Base-by-base conservation (phyloP, 2,888 invertebrate genomes). In the Meiosimyza decipiens region DNA sequence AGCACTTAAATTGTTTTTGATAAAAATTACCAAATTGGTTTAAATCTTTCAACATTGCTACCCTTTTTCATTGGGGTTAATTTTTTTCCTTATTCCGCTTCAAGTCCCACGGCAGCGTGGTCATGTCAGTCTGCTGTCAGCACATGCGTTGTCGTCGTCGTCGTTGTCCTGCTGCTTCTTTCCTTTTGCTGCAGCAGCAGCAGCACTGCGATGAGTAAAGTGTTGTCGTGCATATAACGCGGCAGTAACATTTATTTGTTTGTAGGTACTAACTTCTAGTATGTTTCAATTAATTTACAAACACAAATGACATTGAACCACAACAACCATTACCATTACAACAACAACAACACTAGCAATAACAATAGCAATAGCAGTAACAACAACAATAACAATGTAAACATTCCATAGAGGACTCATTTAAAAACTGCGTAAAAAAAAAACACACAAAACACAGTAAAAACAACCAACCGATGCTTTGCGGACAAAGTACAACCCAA, bases 231-330 rank as follows among this genome's bases (percentile, higher is more conserved):
- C 40, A 40, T 40, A 9, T 40, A 40, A 13, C 22, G 18, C 13
- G 6, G 28, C 57, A 57, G 57, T 12, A 18, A 22, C 12, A 11
- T 12, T 16, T 57, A 28, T 28, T 57, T 28, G 6, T 12, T 57
- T 22, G 22, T 28, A 57, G 15, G 50, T 15, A 18, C 47, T 47
- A 47, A 63, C 40, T 40, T 40, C 40, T 40, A 40, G 40, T 49
- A 57, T 59, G 28, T 68, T 68, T 68, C 68, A 68, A 68, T 68
- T 68, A 68, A 22, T 47, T 49, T 22, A 59, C 50, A 59, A 68
- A 68, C 68, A 59, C 22, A 49, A 7, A 47, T 68, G 68, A 68
- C 68, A 68, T 68, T 68, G 59, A 68, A 68, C 49, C 59, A 3
- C 22, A n/a, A 55, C 54, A 55, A 67, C 7, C 55, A 47, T n/a